Base-by-base conservation (phyloP, 1,140 invertebrate genomes). In the Tenebrio molitor region DNA sequence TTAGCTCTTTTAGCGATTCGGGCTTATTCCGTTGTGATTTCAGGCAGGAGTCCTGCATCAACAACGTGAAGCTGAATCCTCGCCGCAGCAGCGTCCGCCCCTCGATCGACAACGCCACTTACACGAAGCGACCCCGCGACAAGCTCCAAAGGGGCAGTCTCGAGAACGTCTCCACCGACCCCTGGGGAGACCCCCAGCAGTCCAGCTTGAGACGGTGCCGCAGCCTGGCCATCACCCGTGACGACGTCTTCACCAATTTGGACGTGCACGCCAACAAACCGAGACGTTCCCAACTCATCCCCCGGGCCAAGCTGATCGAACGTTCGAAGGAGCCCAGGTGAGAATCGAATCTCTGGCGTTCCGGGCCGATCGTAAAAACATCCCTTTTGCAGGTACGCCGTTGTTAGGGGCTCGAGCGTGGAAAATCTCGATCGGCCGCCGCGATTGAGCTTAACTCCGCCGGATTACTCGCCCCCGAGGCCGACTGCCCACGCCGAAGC, bases 151-250 rank as follows among this genome's bases (percentile, higher is more conserved):
- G 75, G 34, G 76, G 77, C 21, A 82, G 81, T 63, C 74, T 82
- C 21, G 79, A 81, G 65, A 80, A 83, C 73, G 77, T 83, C 1
- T 81, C 81, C 16, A 76, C 41, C 16, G 77, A 80, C 53, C 76
- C 79, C 7, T 79, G 58, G 78, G 74, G 46, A 10, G 77, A 74
- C 50, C 15, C 19, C 12, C 23, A 72, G 42, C 79, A 87, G 71
- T 90, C 89, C 72, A 88, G 90, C 73, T 83, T 93, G 77, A 86
- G 91, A 25, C 86, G 91, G 39, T 91, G 91, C 73, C 85, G 89
- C 75, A 92, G 91, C 79, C 88, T 93, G 76, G 92, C 92, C 41
- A 89, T 92, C 39, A 92, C 92, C 80, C 87, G 91, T 79, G 91
- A 93, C 81, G 90, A 92, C 82, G 88, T 90, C 53, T 91, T 89